Evolutionary conservation across 2,113 vertebrate genomes (phyloP), one percentile per base, ranked within the genome.

Genomic region (Terrapene triunguis): DNA sequence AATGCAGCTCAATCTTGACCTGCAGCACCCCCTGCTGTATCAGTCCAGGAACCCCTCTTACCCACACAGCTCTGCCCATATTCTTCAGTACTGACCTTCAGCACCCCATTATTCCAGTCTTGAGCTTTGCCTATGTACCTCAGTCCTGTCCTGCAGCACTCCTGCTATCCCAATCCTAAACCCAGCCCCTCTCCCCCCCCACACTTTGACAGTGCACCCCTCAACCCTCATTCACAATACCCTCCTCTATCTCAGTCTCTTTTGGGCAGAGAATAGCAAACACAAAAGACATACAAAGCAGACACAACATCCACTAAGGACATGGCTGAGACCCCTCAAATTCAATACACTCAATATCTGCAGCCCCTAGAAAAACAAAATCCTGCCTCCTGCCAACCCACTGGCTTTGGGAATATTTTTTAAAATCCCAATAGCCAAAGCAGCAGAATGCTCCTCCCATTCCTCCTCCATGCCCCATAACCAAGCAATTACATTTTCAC

Each of bases 271-370:
- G 76, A 91, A 82, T 65, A 93, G 94, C 86, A 86, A 89, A 81
- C 1, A 0, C 29, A 78, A 25, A n/a, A 93, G 86, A 47, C 89
- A 95, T 95, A 88, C 86, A 82, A 95, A 94, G 92, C 94, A 91
- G 94, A 91, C 93, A 84, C 4, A 32, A 25, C 8, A 13, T 95
- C 55, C 96, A 91, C 91, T 76, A 85, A 89, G 93, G 54, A 93
- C 21, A 90, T 76, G 47, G 81, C 5, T 3, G 80, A 97, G 82
- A 83, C n/a, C 93, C 87, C 92, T 93, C 0, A 2, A 92, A 96
- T 96, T 97, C 81, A 88, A 93, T 95, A 96, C 82, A 88, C 91
- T 86, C 87, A 90, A 97, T 94, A 59, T 89, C 84, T 59, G 85
- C 76, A 96, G 89, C 74, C 88, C 44, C 38, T 92, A n/a, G 4